Percentiles rank a stretch among this genome's conserved stretches.
phyloP scores from a whole-genome alignment of 2,113 vertebrate species.

The Pagrus major region DNA sequence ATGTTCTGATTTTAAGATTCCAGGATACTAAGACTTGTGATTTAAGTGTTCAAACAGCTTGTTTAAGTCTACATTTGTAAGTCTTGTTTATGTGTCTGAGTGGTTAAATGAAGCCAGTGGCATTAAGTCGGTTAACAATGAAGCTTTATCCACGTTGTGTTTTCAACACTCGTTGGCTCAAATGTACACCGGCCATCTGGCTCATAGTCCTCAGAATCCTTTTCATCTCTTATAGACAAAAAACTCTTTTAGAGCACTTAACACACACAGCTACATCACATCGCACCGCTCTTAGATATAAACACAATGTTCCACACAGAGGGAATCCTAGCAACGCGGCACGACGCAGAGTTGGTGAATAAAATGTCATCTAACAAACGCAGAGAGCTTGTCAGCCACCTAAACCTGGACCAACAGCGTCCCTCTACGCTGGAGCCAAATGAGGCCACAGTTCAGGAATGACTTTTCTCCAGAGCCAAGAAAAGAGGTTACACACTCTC shows the following conservation, averaged over 20 bases:
- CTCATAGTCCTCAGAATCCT: conserved; percentile 60
- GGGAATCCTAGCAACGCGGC: conserved; percentile 77
- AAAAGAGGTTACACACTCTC: conserved; percentile 29
- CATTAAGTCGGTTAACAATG: conserved; percentile 48
- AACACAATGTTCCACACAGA: conserved; percentile 68
- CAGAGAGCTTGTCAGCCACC: conserved; percentile 27
- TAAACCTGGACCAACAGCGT: conserved; percentile 22
- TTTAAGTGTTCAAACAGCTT: conserved; percentile 22
- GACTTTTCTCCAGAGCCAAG: conserved; percentile 49
- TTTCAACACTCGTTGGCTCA: conserved; percentile 60
- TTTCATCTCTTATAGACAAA: conserved; percentile 73
- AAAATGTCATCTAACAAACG: conserved; percentile 55
- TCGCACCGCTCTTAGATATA: conserved; percentile 63
- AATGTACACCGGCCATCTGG: conserved; percentile 72
- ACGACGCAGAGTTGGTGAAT: conserved; percentile 51
- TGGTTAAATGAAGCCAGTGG: conserved; percentile 49
- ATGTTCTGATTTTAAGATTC: conserved; percentile 11
- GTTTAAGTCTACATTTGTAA: conserved; percentile 18
- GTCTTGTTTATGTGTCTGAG: conserved; percentile 43
- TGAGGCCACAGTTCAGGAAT: conserved; percentile 54
- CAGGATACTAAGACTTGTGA: conserved; percentile 8
- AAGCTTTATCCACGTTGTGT: conserved; percentile 53
- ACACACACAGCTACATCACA: conserved; percentile 56
- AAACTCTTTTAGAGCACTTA: conserved; percentile 60
- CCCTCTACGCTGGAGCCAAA: conserved; percentile 46